Percentiles rank a stretch among this genome's conserved stretches.
phyloP scores from a whole-genome alignment of 2,113 vertebrate genomes.

The Carassius auratus region DNA sequence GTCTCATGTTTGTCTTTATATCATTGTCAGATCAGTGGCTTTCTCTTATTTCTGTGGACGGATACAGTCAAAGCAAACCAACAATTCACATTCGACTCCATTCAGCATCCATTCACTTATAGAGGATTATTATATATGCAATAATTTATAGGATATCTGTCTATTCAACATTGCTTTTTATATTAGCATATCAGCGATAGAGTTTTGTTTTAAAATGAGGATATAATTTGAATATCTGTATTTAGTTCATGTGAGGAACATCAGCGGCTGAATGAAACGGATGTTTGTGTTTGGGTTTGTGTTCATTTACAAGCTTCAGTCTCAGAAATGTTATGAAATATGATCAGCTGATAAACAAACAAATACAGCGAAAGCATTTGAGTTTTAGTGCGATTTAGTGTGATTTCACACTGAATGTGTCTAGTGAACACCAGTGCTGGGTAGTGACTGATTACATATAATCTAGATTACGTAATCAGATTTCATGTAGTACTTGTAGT shows the following conservation, averaged over 20 bases:
- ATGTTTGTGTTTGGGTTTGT: neutral
- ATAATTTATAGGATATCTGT: constrained; percentile 65
- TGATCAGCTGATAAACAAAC: neutral
- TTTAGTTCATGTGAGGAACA: neutral
- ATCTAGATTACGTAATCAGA: neutral
- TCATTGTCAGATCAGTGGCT: constrained; percentile 70
- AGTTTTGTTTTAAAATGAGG: neutral
- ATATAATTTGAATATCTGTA: neutral
- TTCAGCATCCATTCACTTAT: neutral
- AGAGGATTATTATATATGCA: constrained; percentile 66
- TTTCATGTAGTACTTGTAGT: too few species aligned
- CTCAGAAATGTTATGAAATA: neutral
- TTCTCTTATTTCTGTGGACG: constrained; percentile 58
- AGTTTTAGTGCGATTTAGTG: neutral
- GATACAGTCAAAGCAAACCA: constrained; percentile 88
- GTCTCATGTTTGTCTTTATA: constrained; percentile 82
- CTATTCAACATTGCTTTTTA: constrained; percentile 54
- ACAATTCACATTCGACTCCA: constrained; percentile 22
- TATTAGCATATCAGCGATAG: constrained; percentile 53
- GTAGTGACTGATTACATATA: neutral
- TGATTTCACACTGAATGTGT: too few species aligned
- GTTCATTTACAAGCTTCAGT: neutral
- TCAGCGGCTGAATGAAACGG: neutral
- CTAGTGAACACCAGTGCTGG: neutral
- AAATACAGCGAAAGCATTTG: neutral